Base-by-base conservation (phyloP, 2,797 vertebrate genomes). In the Falco berigora region DNA sequence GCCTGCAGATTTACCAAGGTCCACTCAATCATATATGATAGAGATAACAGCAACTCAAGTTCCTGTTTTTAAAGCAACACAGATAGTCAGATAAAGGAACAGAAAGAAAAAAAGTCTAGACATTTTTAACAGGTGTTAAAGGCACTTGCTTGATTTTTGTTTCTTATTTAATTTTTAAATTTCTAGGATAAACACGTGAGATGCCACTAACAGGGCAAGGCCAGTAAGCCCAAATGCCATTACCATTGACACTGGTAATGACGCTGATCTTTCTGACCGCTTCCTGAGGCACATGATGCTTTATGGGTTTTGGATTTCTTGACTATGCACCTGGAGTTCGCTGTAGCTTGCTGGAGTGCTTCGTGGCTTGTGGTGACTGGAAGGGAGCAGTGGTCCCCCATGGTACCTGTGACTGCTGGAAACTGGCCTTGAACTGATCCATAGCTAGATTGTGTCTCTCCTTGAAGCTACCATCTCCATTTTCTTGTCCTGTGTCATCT, bases 61-160 rank as follows among this genome's bases (percentile, higher is more conserved):
- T 95, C 86, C 86, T 84, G 83, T 88, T 95, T 95, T 96, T 91
- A 94, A 93, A 97, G 86, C 74, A 97, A 44, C 69, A 94, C 66
- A 92, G 90, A 94, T 89, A 75, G 83, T 69, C 88, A 90, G 94
- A 94, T 85, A 97, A 94, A 94, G 92, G 80, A 95, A 77, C 32
- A 80, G 85, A 95, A 96, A 95, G 72, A 95, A 94, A 88, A 90
- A 47, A 94, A 75, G 73, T 75, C 87, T 67, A 61, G 71, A 82
- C 67, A 53, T 88, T 92, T 89, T 68, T 14, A 94, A 83, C 58
- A 95, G 81, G 90, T 79, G 49, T 67, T 92, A 91, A 47, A 34
- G 95, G 17, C 46, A 58, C n/a, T 86, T 92, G 76, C 62, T 82
- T 76, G 22, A 71, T 77, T 94, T 95, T 93, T 90, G 5, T 49